Percentiles rank a stretch among this genome's conserved stretches.
Conservation (phyloP, 2,888 invertebrate genomes). For the Cataglyphis altisquamis region DNA sequence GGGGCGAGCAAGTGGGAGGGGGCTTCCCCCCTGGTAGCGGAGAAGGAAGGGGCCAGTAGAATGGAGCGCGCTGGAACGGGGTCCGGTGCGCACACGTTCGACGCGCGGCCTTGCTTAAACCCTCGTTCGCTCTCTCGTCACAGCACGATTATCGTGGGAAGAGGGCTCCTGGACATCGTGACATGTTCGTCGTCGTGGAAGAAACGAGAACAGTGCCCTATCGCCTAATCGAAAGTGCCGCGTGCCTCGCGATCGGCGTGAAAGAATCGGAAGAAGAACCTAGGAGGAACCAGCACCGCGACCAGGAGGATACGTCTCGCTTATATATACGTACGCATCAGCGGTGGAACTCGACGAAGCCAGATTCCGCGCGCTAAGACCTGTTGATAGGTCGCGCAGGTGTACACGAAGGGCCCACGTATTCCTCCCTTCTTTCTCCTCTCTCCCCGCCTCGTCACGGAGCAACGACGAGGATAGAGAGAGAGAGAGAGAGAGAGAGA, state of each 20-base stretch:
- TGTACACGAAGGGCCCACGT: slow-evolving; percentile 55
- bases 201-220: no score
- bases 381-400: slow-evolving; percentile 56
- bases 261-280: no score
- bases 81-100: slow-evolving; percentile 67
- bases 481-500: background rate
- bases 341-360: slow-evolving; percentile 10
- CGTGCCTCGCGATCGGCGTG: no score
- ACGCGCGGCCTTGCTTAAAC: slow-evolving; percentile 76
- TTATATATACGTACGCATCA: slow-evolving; percentile 26
- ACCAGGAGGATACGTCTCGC: no score
- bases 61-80: slow-evolving; percentile 65
- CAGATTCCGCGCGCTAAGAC: slow-evolving; percentile 55
- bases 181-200: no score
- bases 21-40: background rate
- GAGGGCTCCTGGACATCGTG: no score
- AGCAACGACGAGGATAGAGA: slow-evolving; percentile 24
- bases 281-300: no score
- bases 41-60: slow-evolving; percentile 57
- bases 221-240: no score
- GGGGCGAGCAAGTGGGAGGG: background rate
- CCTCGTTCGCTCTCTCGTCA: slow-evolving; percentile 59
- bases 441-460: background rate
- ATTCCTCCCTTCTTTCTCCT: slow-evolving; percentile 16
- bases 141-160: slow-evolving; percentile 45